A percentile compares a stretch with the other conserved stretches of the same genome.
These are phyloP conservation scores for Anguilla japonica DNA, from an alignment of 2,113 vertebrate species.

Conservation along the genomic window DNA sequence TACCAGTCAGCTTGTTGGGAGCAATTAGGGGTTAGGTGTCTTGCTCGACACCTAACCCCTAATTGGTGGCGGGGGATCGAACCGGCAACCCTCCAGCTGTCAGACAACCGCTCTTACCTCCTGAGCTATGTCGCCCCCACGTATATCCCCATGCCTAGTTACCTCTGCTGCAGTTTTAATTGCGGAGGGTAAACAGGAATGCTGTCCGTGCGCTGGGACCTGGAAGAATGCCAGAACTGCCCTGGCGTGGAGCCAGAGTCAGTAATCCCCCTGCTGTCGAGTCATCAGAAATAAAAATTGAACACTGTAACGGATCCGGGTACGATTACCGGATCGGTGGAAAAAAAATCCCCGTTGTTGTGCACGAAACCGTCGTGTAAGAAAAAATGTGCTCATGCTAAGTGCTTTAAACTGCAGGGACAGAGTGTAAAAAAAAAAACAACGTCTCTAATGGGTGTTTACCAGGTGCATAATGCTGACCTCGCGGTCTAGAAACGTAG, in stretches of 20 bases:
- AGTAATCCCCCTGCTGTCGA: slow-evolving; percentile 1
- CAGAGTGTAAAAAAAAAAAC: too few relatives aligned
- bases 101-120: too few relatives aligned
- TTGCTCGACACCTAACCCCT: too few relatives aligned
- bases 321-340: not conserved
- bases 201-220: not conserved
- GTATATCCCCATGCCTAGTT: not conserved
- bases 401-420: too few relatives aligned
- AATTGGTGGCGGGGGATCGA: too few relatives aligned
- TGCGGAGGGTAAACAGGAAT: not conserved
- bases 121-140: too few relatives aligned
- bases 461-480: not conserved
- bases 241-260: not conserved
- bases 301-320: not conserved
- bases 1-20: too few relatives aligned
- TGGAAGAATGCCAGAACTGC: not conserved
- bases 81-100: too few relatives aligned
- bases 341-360: not conserved
- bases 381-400: too few relatives aligned
- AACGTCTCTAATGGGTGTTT: not conserved
- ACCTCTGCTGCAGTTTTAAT: not conserved
- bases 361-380: not conserved
- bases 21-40: too few relatives aligned
- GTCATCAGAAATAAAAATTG: not conserved
- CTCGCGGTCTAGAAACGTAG: not conserved